A percentile compares a stretch with the other conserved stretches of the same genome.
Evolutionary conservation across 2,797 vertebrate species (phyloP).

Genomic region (Gymnopithys bicolor): DNA sequence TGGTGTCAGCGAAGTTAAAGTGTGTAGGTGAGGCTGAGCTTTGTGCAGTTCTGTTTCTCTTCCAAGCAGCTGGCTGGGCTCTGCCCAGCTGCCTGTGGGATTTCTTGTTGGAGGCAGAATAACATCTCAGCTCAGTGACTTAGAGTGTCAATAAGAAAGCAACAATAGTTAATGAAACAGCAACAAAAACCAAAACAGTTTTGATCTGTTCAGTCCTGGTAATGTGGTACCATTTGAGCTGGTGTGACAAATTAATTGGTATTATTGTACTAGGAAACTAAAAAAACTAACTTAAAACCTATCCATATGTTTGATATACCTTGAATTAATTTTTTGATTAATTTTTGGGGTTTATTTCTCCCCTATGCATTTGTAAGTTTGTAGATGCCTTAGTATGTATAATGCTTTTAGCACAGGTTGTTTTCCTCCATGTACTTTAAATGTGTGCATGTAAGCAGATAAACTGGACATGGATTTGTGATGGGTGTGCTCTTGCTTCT

Average conservation of each 20-base stretch:
- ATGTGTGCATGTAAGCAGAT: not conserved
- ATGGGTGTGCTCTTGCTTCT: not conserved
- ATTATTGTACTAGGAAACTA: not conserved
- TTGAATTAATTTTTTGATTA: not conserved
- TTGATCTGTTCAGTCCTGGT: not conserved
- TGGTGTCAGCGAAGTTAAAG: not conserved
- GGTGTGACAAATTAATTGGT: not conserved
- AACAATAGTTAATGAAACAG: not conserved
- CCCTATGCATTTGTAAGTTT: not conserved
- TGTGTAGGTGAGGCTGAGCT: not conserved
- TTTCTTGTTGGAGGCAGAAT: not conserved
- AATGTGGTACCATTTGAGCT: not conserved
- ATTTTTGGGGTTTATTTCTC: not conserved
- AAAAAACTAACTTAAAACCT: not conserved
- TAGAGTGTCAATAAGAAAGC: not conserved
- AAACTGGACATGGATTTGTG: not conserved
- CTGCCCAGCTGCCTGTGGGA: not conserved
- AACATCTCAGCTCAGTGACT: not conserved
- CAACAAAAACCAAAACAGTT: not conserved
- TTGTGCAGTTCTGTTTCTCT: not conserved
- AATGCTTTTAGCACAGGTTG: not conserved
- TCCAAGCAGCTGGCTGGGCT: not conserved
- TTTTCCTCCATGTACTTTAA: not conserved
- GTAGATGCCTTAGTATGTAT: not conserved
- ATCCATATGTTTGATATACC: not conserved